These are phyloP conservation scores for Siniperca knerii DNA, from an alignment of 2,113 vertebrate species.

Conservation along the genomic window DNA sequence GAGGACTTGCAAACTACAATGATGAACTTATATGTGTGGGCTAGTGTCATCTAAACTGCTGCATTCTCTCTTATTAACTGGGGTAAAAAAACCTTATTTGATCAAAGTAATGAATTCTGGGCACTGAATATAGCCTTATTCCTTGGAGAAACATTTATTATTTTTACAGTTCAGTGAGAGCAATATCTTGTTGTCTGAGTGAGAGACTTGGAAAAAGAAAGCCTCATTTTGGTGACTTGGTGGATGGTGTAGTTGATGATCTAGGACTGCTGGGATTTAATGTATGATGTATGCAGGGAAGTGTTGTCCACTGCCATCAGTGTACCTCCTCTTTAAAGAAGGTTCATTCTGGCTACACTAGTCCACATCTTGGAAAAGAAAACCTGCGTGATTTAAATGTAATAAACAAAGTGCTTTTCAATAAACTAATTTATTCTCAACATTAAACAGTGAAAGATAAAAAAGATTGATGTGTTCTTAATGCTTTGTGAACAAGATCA, in stretches of 20 bases:
- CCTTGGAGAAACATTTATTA: constrained; percentile 48
- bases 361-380: neutral
- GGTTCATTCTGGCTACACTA: neutral
- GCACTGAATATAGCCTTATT: constrained; percentile 3
- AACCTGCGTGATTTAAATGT: neutral
- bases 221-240: neutral
- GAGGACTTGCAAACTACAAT: neutral
- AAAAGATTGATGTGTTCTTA: neutral
- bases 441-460: too few species aligned
- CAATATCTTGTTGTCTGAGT: constrained; percentile 10
- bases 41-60: neutral
- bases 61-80: constrained; percentile 12
- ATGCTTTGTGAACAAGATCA: neutral
- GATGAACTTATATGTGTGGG: neutral
- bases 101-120: constrained; percentile 48
- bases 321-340: neutral
- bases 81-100: constrained; percentile 18
- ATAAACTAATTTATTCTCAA: neutral
- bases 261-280: neutral
- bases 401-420: neutral
- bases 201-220: constrained; percentile 4
- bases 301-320: neutral
- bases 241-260: neutral
- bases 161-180: constrained; percentile 33
- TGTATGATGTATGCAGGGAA: neutral